Conservation (phyloP, 2,888 invertebrate species). For the Aleiodes testaceus region DNA sequence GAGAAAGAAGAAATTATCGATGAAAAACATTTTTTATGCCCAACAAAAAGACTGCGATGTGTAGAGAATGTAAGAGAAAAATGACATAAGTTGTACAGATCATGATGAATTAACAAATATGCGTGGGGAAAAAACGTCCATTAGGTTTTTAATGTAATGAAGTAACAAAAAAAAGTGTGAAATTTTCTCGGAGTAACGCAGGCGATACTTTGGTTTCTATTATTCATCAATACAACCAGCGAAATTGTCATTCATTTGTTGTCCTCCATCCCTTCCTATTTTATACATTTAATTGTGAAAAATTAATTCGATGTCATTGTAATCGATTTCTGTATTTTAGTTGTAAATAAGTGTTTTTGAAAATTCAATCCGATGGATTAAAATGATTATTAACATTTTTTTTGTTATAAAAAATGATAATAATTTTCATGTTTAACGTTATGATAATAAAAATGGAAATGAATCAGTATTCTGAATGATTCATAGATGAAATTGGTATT, state of each 20-base stretch:
- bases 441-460: constrained; percentile 51
- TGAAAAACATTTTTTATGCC: constrained; percentile 50
- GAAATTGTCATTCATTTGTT: constrained; percentile 33
- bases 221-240: constrained; percentile 15
- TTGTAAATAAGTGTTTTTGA: constrained; percentile 24
- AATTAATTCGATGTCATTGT: neutral
- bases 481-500: constrained; percentile 59
- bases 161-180: constrained; percentile 14
- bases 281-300: neutral
- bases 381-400: constrained; percentile 32
- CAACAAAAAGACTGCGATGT: constrained; percentile 56
- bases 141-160: constrained; percentile 7
- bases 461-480: constrained; percentile 61
- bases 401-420: constrained; percentile 23
- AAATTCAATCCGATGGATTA: neutral
- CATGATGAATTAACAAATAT: constrained; percentile 26
- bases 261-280: constrained; percentile 25
- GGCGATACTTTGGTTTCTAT: constrained; percentile 40
- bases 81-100: constrained; percentile 31
- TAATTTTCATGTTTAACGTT: constrained; percentile 50
- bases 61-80: constrained; percentile 32
- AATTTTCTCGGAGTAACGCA: constrained; percentile 35
- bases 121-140: constrained; percentile 9
- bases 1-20: constrained; percentile 43
- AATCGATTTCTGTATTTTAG: constrained; percentile 18